Base-by-base conservation (phyloP, 2,888 invertebrate species). In the Barypeithes pellucidus region DNA sequence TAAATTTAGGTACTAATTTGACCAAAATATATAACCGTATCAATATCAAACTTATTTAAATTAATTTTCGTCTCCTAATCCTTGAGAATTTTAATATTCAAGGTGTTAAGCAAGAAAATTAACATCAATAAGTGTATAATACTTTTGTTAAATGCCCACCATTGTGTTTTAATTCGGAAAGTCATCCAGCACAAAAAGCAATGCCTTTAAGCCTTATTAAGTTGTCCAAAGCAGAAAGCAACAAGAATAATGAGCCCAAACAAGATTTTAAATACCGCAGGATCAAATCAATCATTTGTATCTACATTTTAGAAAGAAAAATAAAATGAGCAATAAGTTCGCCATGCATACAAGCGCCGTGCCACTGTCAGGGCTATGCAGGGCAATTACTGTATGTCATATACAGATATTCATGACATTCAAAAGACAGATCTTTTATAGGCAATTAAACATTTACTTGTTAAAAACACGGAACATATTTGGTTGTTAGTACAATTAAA, bases 221-320 rank as follows among this genome's bases (percentile, higher is more conserved):
- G 29, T 33, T 57, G 54, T 57, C 54, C 3, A 11, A 16, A 57
- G 33, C 54, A 57, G 54, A 57, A 33, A 33, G 54, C 54, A 57
- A 57, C 54, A 57, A 33, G 33, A 57, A 57, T 33, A 57, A 57
- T 57, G 54, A 33, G 54, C 54, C n/a, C 16, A 33, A 57, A 33
- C 33, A 33, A 11, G 33, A 57, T 57, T 57, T 18, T 33, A 57
- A 57, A 57, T 57, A 57, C 33, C 33, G 18, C 54, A 57, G 33
- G 14, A 33, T 57, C 33, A 14, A 33, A 18, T 57, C 16, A 57
- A 57, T 57, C 54, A 57, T 33, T 57, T 57, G 16, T 57, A 57
- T 57, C 33, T 57, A 33, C 54, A 33, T 57, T 57, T 33, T 57
- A 22, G 24, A 12, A 22, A 50, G 22, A 24, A 22, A 24, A 50